phyloP scores from a whole-genome alignment of 2,888 invertebrate genomes.

The Myopa tessellatipennis region DNA sequence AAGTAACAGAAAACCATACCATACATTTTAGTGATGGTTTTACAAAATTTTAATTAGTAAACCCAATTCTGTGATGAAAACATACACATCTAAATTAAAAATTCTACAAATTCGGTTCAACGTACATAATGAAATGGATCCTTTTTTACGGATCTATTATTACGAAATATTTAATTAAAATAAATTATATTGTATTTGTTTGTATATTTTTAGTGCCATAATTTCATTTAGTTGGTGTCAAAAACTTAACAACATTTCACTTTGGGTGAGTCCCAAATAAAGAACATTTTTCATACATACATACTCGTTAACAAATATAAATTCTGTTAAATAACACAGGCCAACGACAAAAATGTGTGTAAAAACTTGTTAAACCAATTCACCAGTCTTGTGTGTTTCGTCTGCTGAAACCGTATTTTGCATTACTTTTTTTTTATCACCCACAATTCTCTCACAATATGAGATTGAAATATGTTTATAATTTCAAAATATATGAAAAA shows the following conservation, averaged over 20 bases:
- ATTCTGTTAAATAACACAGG: too few relatives aligned
- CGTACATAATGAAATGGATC: too few relatives aligned
- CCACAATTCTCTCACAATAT: neutral
- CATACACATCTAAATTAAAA: too few relatives aligned
- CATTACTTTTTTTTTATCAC: neutral
- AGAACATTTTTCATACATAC: neutral
- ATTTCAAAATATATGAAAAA: neutral
- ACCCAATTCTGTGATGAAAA: too few relatives aligned
- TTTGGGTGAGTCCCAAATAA: constrained; percentile 32
- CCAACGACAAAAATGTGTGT: neutral
- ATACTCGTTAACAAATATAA: too few relatives aligned
- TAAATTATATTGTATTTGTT: constrained; percentile 13
- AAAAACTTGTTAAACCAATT: neutral
- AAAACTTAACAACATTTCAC: neutral
- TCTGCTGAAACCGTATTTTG: neutral
- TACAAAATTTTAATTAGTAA: too few relatives aligned
- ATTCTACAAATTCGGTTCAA: too few relatives aligned
- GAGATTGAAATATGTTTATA: neutral
- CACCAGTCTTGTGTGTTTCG: neutral
- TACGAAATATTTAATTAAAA: neutral
- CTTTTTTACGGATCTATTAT: too few relatives aligned
- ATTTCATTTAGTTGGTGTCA: constrained; percentile 28
- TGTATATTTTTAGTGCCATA: constrained; percentile 45
- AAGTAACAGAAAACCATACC: too few relatives aligned
- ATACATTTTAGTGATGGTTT: too few relatives aligned